Evolutionary conservation across 23 tunicate species (phyloP).

Genomic region (Ciona savignyi): DNA sequence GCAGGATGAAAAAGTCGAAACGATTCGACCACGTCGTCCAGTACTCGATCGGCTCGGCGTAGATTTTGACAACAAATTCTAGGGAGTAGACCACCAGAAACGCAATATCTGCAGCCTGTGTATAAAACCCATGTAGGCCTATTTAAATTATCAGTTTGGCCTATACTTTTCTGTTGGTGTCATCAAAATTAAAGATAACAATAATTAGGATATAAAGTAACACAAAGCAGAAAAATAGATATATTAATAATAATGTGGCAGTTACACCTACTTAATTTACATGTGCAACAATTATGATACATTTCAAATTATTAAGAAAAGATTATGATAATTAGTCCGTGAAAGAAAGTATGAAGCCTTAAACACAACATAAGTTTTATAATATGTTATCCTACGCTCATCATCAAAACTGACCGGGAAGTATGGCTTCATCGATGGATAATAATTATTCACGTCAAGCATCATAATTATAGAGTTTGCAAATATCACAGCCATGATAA

Average conservation of each 20-base stretch:
- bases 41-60: slow-evolving; percentile 61
- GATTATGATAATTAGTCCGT: too few species aligned
- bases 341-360: too few species aligned
- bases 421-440: slow-evolving; percentile 41
- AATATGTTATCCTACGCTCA: too few species aligned
- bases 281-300: too few species aligned
- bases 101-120: slow-evolving; percentile 48
- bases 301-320: too few species aligned
- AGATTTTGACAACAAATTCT: slow-evolving; percentile 68
- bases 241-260: too few species aligned
- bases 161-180: neutral
- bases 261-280: too few species aligned
- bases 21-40: slow-evolving; percentile 70
- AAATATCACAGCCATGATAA: slow-evolving; percentile 58
- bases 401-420: slow-evolving; percentile 39
- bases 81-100: slow-evolving; percentile 46
- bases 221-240: neutral
- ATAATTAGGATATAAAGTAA: too few species aligned
- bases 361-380: too few species aligned
- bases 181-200: neutral
- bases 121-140: neutral
- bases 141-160: neutral
- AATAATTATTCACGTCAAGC: slow-evolving; percentile 79
- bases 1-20: slow-evolving; percentile 71
- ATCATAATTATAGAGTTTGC: slow-evolving; percentile 73